A percentile compares a stretch with the other conserved stretches of the same genome.
These are phyloP conservation scores for Lycorma delicatula DNA, from an alignment of 1,140 invertebrate species.

Conservation along the genomic window DNA sequence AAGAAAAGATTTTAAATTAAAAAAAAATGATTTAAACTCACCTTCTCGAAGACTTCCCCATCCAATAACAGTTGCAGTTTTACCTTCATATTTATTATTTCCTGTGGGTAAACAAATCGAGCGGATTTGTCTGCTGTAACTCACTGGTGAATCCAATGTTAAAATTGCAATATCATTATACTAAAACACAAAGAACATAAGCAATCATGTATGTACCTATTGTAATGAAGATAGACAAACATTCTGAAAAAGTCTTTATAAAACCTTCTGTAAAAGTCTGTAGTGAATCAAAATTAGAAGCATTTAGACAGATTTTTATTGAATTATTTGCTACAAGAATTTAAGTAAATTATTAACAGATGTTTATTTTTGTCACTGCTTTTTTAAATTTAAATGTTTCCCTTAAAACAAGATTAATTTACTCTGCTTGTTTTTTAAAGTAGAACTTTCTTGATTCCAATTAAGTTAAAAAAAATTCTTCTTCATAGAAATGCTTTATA, in stretches of 20 bases:
- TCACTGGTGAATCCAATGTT: conserved; percentile 67
- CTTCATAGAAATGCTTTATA: no score
- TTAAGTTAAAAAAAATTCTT: no score
- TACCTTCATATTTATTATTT: conserved; percentile 50
- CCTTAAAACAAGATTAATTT: no score
- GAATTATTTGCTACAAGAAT: not conserved
- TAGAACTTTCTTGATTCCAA: no score
- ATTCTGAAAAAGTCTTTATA: no score
- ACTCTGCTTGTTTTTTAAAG: no score
- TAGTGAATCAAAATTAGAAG: not conserved
- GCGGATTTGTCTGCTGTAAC: conserved; percentile 62
- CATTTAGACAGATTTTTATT: not conserved
- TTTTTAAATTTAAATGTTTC: no score
- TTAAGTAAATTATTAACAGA: not conserved
- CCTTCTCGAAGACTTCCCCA: conserved; percentile 75
- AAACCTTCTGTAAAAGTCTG: not conserved
- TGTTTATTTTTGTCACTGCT: no score
- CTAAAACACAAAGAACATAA: conserved; percentile 46
- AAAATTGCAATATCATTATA: conserved; percentile 83
- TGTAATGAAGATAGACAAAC: no score
- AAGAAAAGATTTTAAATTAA: conserved; percentile 1
- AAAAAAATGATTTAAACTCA: conserved; percentile 40
- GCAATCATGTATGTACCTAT: no score
- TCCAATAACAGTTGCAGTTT: conserved; percentile 69
- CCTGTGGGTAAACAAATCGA: conserved; percentile 72